Percentiles rank a stretch among this genome's conserved stretches.
phyloP scores from a whole-genome alignment of 2,113 vertebrate genomes.

The Phaetusa simplex region DNA sequence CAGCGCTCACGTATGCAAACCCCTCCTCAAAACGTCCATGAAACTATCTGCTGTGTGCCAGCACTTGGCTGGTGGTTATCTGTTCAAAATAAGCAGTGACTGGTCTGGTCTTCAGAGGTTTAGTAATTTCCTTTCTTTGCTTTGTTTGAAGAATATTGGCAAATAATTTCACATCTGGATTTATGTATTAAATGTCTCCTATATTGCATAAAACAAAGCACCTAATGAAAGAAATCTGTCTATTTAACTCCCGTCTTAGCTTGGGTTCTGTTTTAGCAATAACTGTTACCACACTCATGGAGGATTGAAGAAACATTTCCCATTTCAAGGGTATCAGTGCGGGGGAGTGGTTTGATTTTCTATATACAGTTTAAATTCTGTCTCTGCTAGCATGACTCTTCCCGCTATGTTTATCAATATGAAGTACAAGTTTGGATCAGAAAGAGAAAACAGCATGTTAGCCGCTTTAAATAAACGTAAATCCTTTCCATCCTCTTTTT shows the following conservation, averaged over 20 bases:
- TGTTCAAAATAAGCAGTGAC: not conserved
- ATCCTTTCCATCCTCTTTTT: not conserved
- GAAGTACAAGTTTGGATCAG: not conserved
- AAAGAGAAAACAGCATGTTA: not conserved
- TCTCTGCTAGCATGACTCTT: not conserved
- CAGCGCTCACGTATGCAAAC: not conserved
- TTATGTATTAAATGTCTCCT: slow-evolving; percentile 17
- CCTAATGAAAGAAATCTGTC: slow-evolving; percentile 42
- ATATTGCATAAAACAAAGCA: slow-evolving; percentile 14
- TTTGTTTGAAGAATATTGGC: slow-evolving; percentile 29
- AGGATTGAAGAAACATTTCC: not conserved
- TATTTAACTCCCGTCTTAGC: not conserved
- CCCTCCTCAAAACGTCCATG: not conserved
- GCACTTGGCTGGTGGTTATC: not conserved
- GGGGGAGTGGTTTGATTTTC: not conserved
- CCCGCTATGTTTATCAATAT: not conserved
- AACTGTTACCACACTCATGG: not conserved
- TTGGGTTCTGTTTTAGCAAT: slow-evolving; percentile 8
- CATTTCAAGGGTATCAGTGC: not conserved
- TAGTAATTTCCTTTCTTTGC: slow-evolving; percentile 11
- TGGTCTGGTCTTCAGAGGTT: not conserved
- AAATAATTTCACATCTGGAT: slow-evolving; percentile 46
- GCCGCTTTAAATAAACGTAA: not conserved
- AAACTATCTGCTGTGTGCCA: not conserved
- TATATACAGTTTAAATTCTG: not conserved